Percentiles rank a stretch among this genome's conserved stretches.
Conservation (phyloP, 2,888 invertebrate species). For the Dermolepida albohirtum region DNA sequence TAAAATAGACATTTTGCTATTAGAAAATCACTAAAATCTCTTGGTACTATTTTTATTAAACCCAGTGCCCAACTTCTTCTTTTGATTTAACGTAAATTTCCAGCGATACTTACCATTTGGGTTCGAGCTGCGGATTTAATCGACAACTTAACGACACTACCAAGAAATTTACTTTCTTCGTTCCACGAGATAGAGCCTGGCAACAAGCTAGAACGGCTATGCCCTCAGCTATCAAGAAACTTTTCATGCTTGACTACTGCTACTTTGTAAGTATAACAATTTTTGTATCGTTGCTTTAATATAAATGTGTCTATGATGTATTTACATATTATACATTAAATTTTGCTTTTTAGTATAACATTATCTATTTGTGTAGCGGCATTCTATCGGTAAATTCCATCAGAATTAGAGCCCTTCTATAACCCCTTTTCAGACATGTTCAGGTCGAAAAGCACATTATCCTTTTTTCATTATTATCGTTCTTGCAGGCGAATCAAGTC, state of each 20-base stretch:
- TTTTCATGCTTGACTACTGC: constrained; percentile 83
- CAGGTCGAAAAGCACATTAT: too few relatives aligned
- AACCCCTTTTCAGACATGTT: neutral
- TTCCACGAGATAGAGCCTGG: constrained; percentile 93
- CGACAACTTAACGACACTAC: constrained; percentile 79
- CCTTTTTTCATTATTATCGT: neutral
- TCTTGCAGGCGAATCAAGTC: constrained; percentile 78
- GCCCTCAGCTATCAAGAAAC: constrained; percentile 86
- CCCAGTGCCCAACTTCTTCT: too few relatives aligned
- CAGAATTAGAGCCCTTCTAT: neutral
- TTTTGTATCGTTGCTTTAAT: too few relatives aligned
- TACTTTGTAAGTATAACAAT: constrained; percentile 79
- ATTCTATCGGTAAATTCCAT: too few relatives aligned
- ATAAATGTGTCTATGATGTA: too few relatives aligned
- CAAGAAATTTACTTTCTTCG: constrained; percentile 90
- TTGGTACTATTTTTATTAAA: too few relatives aligned
- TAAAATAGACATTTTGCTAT: neutral
- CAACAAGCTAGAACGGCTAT: constrained; percentile 77
- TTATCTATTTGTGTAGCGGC: too few relatives aligned
- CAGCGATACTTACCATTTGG: constrained; percentile 83
- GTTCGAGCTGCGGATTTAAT: constrained; percentile 82
- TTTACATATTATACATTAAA: too few relatives aligned
- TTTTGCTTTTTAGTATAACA: too few relatives aligned
- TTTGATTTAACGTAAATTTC: constrained; percentile 52
- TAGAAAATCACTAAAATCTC: too few relatives aligned